These are phyloP conservation scores for Rhadinocentrus ornatus DNA, from an alignment of 2,797 vertebrate species.

Conservation along the genomic window DNA sequence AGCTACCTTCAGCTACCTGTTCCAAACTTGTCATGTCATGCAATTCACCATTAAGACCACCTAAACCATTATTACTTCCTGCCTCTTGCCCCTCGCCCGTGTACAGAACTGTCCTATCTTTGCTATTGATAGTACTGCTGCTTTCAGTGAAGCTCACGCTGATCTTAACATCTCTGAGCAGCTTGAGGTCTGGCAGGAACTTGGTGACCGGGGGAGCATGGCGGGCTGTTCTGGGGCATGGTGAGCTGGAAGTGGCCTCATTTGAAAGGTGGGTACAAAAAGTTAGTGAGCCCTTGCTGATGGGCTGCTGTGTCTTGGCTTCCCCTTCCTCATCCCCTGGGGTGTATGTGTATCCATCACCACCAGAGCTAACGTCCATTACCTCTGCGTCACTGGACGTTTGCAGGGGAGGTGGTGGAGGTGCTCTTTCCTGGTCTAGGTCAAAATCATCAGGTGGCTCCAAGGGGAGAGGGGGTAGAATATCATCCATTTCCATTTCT, in stretches of 20 bases:
- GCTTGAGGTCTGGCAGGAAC: constrained; percentile 95
- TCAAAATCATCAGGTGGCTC: constrained; percentile 89
- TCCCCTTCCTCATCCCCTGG: constrained; percentile 90
- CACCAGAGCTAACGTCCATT: constrained; percentile 99
- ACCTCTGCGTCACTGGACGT: constrained; percentile 99
- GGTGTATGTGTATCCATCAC: constrained; percentile 99
- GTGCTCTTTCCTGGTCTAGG: constrained; percentile 89
- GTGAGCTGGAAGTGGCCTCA: constrained; percentile 84
- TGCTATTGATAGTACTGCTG: constrained; percentile 91
- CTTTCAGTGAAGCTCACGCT: constrained; percentile 95
- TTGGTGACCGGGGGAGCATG: constrained; percentile 93
- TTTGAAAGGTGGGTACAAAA: constrained; percentile 87
- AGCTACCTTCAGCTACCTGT: constrained; percentile 80
- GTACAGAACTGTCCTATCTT: constrained; percentile 97
- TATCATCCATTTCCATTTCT: constrained; percentile 91
- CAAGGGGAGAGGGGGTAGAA: constrained; percentile 92
- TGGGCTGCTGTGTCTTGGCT: constrained; percentile 83
- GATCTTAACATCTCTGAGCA: constrained; percentile 98
- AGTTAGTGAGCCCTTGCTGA: constrained; percentile 89
- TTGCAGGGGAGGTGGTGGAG: constrained; percentile 99
- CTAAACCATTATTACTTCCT: constrained; percentile 80
- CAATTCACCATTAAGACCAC: constrained; percentile 89
- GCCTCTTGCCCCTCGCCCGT: constrained; percentile 88
- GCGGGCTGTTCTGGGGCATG: constrained; percentile 94
- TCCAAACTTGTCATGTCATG: constrained; percentile 85